Conservation (phyloP, 1,140 invertebrate genomes). For the Lepidurus packardi region DNA sequence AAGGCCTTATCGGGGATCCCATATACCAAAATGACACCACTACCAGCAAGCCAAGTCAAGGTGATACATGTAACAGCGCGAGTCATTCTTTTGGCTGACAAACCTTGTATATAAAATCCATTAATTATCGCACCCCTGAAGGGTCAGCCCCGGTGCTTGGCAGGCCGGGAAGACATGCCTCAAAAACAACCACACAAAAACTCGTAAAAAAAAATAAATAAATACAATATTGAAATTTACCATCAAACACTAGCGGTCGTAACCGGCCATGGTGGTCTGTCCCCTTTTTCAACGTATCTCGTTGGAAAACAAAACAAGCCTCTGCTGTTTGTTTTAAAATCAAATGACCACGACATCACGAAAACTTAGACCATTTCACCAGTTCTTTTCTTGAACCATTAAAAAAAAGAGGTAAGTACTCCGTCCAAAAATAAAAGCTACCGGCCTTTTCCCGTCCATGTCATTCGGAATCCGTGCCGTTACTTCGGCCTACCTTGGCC, state of each 20-base stretch:
- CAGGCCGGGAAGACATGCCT: slow-evolving; percentile 9
- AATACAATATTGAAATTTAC: not conserved
- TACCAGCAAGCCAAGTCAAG: not conserved
- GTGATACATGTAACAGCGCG: slow-evolving; percentile 12
- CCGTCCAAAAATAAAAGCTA: too few species aligned
- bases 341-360: not conserved
- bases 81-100: not conserved
- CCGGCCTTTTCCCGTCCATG: too few species aligned
- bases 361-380: too few species aligned
- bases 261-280: not conserved
- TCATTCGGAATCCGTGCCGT: too few species aligned
- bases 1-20: slow-evolving; percentile 5
- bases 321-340: not conserved
- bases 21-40: slow-evolving; percentile 7
- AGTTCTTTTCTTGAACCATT: too few species aligned
- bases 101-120: slow-evolving; percentile 8
- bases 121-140: not conserved
- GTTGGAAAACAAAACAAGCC: not conserved
- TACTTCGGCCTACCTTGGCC: too few species aligned
- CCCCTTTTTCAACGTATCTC: not conserved
- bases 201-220: not conserved
- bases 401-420: too few species aligned
- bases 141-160: not conserved
- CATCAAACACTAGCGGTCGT: not conserved
- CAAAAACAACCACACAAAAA: not conserved